Conservation (phyloP, 2,113 vertebrate species). For the Serilophus lunatus region DNA sequence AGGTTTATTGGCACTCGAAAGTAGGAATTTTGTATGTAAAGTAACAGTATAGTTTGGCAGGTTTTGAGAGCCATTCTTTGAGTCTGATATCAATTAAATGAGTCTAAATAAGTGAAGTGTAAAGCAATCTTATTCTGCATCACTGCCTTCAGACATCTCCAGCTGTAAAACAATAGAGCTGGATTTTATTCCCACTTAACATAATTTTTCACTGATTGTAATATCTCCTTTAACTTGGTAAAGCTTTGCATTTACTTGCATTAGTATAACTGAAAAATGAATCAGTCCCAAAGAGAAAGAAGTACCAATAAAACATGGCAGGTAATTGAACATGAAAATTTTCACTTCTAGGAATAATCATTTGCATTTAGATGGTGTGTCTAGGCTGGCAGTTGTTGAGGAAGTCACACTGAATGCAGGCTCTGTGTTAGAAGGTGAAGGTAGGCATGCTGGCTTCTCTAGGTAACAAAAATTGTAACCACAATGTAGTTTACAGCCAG, state of each 20-base stretch:
- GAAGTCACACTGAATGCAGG: not conserved
- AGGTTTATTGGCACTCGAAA: constrained; percentile 42
- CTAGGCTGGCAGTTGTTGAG: not conserved
- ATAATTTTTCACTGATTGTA: not conserved
- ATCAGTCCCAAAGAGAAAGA: not conserved
- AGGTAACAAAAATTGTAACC: not conserved
- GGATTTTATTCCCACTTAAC: not conserved
- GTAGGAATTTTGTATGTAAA: constrained; percentile 10
- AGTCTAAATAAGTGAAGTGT: not conserved
- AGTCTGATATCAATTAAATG: constrained; percentile 16
- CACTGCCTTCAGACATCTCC: not conserved
- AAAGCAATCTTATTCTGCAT: not conserved
- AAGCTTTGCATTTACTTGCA: not conserved
- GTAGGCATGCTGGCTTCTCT: not conserved
- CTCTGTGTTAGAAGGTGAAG: not conserved
- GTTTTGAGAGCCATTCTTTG: not conserved
- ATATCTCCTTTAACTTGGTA: not conserved
- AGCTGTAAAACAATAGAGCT: not conserved
- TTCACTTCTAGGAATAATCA: not conserved
- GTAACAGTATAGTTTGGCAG: not conserved
- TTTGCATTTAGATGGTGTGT: not conserved
- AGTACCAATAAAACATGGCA: not conserved
- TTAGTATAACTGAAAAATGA: not conserved
- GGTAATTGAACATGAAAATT: not conserved
- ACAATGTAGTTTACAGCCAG: not conserved